Percentiles rank a stretch among this genome's conserved stretches.
These are phyloP conservation scores for Dascillus cervinus DNA, from an alignment of 2,888 invertebrate species.

Conservation along the genomic window DNA sequence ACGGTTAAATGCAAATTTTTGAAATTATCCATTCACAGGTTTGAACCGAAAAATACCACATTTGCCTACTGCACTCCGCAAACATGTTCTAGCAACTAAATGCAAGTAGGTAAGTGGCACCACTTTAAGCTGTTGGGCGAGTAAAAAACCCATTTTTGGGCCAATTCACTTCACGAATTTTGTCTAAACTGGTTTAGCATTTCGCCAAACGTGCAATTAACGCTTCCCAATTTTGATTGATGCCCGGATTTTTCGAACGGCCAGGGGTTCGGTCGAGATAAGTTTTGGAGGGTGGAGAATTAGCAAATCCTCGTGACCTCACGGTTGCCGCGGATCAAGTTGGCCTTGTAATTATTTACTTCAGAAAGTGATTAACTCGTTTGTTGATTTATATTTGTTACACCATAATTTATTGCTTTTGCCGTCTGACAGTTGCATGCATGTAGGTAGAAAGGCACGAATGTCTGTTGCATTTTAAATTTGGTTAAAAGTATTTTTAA, in stretches of 20 bases:
- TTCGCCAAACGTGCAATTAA: not conserved
- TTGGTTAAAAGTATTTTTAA: too few relatives aligned
- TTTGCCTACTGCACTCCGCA: too few relatives aligned
- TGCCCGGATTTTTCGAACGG: not conserved
- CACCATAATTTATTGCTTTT: conserved; percentile 37
- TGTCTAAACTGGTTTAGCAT: too few relatives aligned
- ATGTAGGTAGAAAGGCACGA: conserved; percentile 42
- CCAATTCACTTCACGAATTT: too few relatives aligned
- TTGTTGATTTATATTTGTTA: conserved; percentile 43
- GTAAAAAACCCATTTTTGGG: too few relatives aligned
- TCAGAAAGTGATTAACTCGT: conserved; percentile 44
- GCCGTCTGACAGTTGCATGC: conserved; percentile 42
- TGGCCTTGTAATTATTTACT: conserved; percentile 45
- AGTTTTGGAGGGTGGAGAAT: conserved; percentile 16
- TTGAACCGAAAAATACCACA: too few relatives aligned
- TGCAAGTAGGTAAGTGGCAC: too few relatives aligned
- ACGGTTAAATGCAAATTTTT: too few relatives aligned
- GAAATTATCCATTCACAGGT: too few relatives aligned
- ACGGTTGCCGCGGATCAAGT: conserved; percentile 23
- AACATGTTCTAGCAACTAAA: too few relatives aligned
- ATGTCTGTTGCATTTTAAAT: conserved; percentile 42
- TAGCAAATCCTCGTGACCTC: conserved; percentile 22
- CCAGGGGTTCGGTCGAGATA: not conserved
- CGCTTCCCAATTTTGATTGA: conserved; percentile 1
- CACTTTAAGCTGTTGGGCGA: too few relatives aligned